phyloP scores from a whole-genome alignment of 2,797 vertebrate genomes.

The Moxostoma hubbsi region DNA sequence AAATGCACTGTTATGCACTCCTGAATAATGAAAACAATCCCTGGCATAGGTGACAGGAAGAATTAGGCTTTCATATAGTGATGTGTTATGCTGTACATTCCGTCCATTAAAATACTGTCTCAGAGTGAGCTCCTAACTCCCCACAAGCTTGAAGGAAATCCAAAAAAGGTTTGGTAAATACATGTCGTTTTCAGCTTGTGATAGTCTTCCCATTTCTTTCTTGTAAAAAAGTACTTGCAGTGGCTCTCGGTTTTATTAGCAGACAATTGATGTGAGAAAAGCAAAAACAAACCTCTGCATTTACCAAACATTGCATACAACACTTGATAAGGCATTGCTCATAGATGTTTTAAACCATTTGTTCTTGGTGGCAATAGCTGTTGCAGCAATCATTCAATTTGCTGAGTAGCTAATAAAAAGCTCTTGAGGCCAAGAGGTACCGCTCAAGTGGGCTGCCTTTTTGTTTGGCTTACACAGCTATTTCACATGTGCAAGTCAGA shows the following conservation, averaged over 20 bases:
- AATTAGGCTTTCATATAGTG: conserved; percentile 55
- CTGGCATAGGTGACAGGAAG: conserved; percentile 63
- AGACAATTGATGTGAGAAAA: conserved; percentile 1
- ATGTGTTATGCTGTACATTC: conserved; percentile 48
- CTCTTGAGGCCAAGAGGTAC: conserved; percentile 54
- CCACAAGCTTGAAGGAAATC: conserved; percentile 38
- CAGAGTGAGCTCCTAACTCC: not conserved
- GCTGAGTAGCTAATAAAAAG: conserved; percentile 58
- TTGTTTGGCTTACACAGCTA: conserved; percentile 52
- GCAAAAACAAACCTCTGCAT: conserved; percentile 1
- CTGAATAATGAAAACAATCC: conserved; percentile 62
- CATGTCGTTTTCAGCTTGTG: conserved; percentile 47
- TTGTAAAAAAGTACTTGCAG: not conserved
- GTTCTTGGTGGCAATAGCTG: conserved; percentile 33
- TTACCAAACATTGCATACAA: conserved; percentile 27
- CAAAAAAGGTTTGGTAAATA: conserved; percentile 50
- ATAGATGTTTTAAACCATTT: conserved; percentile 35
- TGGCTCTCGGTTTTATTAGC: conserved; percentile 2
- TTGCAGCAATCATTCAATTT: conserved; percentile 44
- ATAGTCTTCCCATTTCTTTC: conserved; percentile 37
- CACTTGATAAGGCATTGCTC: conserved; percentile 51
- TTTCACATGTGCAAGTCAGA: conserved; percentile 31
- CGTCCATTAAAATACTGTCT: conserved; percentile 43
- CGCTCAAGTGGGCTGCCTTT: conserved; percentile 38
- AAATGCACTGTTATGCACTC: conserved; percentile 36